These are phyloP conservation scores for Temnopleurus reevesii DNA, from an alignment of 53 echinoderm and acorn worm species.

Conservation along the genomic window DNA sequence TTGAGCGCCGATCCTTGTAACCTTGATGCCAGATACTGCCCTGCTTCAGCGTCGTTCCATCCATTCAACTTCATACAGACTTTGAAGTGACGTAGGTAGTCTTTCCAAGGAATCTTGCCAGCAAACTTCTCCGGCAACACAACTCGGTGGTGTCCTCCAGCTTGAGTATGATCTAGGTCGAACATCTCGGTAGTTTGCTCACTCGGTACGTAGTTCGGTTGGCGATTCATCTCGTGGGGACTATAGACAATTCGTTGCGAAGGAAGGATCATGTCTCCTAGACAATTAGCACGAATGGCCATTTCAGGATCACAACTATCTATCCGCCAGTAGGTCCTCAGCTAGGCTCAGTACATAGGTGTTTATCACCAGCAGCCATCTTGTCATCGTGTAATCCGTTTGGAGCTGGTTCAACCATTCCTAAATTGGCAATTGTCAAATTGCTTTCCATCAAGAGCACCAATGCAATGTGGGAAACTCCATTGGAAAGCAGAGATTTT, in stretches of 20 bases:
- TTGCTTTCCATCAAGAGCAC: too few relatives aligned
- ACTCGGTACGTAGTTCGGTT: neutral
- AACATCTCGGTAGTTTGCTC: neutral
- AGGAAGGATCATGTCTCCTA: neutral
- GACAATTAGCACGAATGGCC: neutral
- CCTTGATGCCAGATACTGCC: neutral
- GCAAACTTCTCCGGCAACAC: neutral
- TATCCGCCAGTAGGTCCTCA: too few relatives aligned
- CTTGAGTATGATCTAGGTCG: neutral
- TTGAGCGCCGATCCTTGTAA: constrained; percentile 11
- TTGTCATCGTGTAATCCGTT: too few relatives aligned
- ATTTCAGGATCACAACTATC: neutral
- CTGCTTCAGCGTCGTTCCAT: neutral
- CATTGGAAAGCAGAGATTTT: too few relatives aligned
- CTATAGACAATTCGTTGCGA: neutral
- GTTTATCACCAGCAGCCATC: too few relatives aligned
- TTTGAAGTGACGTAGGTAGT: neutral
- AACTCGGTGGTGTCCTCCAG: neutral
- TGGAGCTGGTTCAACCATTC: too few relatives aligned
- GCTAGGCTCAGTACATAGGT: too few relatives aligned
- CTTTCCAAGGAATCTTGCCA: constrained; percentile 1
- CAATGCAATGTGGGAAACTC: too few relatives aligned
- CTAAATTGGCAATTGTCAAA: too few relatives aligned
- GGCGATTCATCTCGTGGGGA: neutral
- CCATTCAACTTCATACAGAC: neutral